These are phyloP conservation scores for Brachirus orientalis DNA, from an alignment of 2,113 vertebrate species.

Conservation along the genomic window DNA sequence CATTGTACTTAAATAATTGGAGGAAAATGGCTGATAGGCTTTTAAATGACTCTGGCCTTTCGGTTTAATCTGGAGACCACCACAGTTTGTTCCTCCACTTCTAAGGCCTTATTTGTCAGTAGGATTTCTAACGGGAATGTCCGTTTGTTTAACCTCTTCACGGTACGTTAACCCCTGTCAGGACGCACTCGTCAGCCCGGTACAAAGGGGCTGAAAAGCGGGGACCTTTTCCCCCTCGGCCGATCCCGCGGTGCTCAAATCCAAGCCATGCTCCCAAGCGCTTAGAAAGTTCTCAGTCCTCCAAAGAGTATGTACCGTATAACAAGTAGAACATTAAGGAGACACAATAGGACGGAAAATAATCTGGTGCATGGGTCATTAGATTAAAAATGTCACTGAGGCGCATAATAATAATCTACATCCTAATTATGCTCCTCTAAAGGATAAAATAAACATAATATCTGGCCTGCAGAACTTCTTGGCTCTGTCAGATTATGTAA, in stretches of 20 bases:
- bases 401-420: too few species aligned
- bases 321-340: neutral
- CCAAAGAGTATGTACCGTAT: neutral
- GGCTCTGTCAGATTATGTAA: neutral
- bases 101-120: conserved; percentile 62
- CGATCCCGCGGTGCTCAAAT: neutral
- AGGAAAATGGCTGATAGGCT: too few species aligned
- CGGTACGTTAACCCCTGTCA: conserved; percentile 93
- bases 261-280: conserved; percentile 1
- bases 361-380: neutral
- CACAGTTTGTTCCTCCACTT: conserved; percentile 29
- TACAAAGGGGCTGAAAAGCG: conserved; percentile 75
- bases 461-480: too few species aligned
- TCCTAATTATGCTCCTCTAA: too few species aligned
- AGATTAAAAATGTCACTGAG: neutral
- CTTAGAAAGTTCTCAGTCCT: conserved; percentile 1
- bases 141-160: conserved; percentile 95
- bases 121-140: conserved; percentile 74
- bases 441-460: too few species aligned
- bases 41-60: neutral
- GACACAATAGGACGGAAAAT: neutral
- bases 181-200: conserved; percentile 83
- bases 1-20: too few species aligned
- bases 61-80: conserved; percentile 11
- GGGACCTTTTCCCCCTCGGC: conserved; percentile 32